A percentile compares a stretch with the other conserved stretches of the same genome.
Evolutionary conservation across 2,888 invertebrate species (phyloP).

Genomic region (Ophion ellenae): DNA sequence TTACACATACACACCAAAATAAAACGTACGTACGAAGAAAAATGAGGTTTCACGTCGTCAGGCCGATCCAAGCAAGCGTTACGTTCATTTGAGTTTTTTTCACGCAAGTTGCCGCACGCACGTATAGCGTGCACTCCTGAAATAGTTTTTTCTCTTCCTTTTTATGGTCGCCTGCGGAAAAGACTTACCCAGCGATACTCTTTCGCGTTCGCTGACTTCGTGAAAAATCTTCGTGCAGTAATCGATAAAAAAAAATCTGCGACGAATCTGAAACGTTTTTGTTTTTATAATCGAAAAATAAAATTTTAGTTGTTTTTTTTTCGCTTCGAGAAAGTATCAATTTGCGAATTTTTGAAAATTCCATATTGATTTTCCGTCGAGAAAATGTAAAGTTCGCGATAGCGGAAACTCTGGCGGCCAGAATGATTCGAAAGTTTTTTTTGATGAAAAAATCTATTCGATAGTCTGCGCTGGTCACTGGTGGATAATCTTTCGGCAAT

Average conservation of each 20-base stretch:
- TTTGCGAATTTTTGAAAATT: no score
- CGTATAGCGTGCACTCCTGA: no score
- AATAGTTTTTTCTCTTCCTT: no score
- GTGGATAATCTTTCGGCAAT: not conserved
- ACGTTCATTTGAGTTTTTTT: no score
- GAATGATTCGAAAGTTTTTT: not conserved
- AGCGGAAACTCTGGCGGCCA: not conserved
- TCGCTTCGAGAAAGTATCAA: not conserved
- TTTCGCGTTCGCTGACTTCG: not conserved
- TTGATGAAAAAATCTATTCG: not conserved
- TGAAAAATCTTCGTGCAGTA: not conserved
- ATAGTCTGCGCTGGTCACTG: not conserved
- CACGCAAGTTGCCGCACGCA: no score
- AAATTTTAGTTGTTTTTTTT: not conserved
- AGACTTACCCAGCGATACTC: no score
- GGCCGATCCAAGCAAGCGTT: not conserved
- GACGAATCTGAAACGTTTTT: not conserved
- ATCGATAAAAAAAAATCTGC: conserved; percentile 22
- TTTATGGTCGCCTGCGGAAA: no score
- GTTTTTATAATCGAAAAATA: not conserved
- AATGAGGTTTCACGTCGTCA: conserved; percentile 30
- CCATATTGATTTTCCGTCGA: not conserved
- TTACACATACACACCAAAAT: conserved; percentile 20
- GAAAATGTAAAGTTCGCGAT: not conserved
- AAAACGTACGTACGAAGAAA: conserved; percentile 11